A percentile compares a stretch with the other conserved stretches of the same genome.
phyloP scores from a whole-genome alignment of 37 sponge, comb jelly and placozoan species.

The Halisarca cf. caerulea region DNA sequence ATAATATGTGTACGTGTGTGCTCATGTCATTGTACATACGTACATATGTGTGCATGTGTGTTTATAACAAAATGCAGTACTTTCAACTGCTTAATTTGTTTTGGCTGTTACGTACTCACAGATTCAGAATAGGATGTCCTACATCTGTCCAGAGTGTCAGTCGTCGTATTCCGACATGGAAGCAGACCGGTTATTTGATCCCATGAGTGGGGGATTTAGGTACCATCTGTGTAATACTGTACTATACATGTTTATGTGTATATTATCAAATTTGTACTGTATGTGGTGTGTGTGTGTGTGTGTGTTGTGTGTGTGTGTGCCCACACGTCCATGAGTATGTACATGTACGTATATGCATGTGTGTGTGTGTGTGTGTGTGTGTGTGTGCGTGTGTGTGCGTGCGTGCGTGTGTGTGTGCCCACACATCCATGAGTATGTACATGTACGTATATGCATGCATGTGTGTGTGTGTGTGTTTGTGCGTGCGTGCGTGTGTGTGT shows the following conservation, averaged over 20 bases:
- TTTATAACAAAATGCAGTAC: too few relatives aligned
- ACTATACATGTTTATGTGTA: not conserved
- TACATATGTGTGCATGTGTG: too few relatives aligned
- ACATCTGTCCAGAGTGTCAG: slow-evolving; percentile 70
- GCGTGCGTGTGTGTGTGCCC: too few relatives aligned
- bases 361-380: not conserved
- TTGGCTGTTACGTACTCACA: not conserved
- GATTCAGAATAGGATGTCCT: slow-evolving; percentile 73
- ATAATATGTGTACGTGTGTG: not conserved
- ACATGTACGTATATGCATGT: slow-evolving; percentile 3
- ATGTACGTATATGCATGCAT: too few relatives aligned
- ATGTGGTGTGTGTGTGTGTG: not conserved
- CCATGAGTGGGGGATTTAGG: slow-evolving; percentile 55
- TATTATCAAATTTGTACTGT: not conserved
- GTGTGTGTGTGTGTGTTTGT: too few relatives aligned
- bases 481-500: too few relatives aligned
- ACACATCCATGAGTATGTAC: too few relatives aligned
- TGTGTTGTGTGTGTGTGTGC: too few relatives aligned
- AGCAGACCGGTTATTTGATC: slow-evolving; percentile 76
- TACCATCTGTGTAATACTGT: not conserved
- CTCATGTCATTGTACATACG: too few relatives aligned
- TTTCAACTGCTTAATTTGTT: too few relatives aligned
- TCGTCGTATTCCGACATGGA: slow-evolving; percentile 73
- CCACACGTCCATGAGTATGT: too few relatives aligned
- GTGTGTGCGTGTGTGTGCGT: too few relatives aligned